Conservation (phyloP, 2,113 vertebrate species). For the Scytalopus superciliaris region DNA sequence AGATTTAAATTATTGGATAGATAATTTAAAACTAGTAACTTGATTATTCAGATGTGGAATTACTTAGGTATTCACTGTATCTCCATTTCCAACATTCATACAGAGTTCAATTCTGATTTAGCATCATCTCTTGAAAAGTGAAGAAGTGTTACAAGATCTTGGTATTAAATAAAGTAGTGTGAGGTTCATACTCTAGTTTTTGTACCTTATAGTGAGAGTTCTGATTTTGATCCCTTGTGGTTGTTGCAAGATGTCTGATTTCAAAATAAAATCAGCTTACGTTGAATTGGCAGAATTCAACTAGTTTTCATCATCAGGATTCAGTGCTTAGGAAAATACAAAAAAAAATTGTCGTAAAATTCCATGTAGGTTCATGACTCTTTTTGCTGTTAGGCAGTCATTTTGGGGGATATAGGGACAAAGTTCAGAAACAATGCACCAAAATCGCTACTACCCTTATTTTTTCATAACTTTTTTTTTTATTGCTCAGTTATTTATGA, state of each 20-base stretch:
- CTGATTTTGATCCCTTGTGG: neutral
- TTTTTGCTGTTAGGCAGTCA: neutral
- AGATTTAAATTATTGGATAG: no score
- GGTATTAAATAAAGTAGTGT: neutral
- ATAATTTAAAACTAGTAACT: neutral
- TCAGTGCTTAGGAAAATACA: neutral
- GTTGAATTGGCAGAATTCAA: neutral
- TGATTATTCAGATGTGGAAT: neutral
- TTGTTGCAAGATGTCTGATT: neutral
- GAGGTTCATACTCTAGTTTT: neutral
- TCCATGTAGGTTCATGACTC: neutral
- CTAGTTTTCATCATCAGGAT: neutral
- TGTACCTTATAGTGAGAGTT: neutral
- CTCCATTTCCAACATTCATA: neutral
- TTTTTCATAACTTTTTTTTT: neutral
- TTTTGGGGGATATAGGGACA: neutral
- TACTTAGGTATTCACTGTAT: accelerated
- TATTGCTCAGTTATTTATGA: neutral
- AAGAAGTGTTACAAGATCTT: neutral
- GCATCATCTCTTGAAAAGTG: neutral
- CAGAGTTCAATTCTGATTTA: neutral
- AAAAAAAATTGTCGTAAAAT: neutral
- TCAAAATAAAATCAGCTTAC: neutral
- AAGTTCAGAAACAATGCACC: neutral
- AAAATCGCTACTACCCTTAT: neutral